These are phyloP conservation scores for Diachrysia chrysitis DNA, from an alignment of 2,888 invertebrate genomes.

Conservation along the genomic window DNA sequence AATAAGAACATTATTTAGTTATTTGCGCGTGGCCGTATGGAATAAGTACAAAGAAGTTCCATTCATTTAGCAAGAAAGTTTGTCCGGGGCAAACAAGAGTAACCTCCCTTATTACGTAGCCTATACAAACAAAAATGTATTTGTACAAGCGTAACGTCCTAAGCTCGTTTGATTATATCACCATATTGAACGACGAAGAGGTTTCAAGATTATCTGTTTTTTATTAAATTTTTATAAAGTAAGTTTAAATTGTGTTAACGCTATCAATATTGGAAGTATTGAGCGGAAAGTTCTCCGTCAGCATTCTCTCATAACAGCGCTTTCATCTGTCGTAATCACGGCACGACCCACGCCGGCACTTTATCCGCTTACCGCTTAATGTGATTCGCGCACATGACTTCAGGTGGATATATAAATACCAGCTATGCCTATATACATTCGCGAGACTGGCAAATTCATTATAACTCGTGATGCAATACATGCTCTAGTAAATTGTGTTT, in stretches of 20 bases:
- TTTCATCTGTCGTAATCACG: constrained; percentile 74
- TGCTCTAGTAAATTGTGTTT: background rate
- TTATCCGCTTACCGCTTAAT: constrained; percentile 79
- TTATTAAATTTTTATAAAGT: constrained; percentile 40
- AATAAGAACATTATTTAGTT: constrained; percentile 57
- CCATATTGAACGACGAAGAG: constrained; percentile 28
- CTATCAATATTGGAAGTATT: constrained; percentile 53
- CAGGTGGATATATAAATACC: constrained; percentile 44
- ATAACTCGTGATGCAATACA: constrained; percentile 33
- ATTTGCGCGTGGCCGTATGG: constrained; percentile 51
- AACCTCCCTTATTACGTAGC: constrained; percentile 73
- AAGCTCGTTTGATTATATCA: constrained; percentile 46
- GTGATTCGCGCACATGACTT: constrained; percentile 62
- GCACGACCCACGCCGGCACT: constrained; percentile 51
- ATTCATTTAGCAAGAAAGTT: constrained; percentile 71
- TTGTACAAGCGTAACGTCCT: constrained; percentile 43
- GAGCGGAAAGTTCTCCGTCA: constrained; percentile 62
- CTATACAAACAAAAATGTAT: constrained; percentile 70
- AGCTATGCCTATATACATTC: constrained; percentile 34
- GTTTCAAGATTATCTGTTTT: constrained; percentile 39
- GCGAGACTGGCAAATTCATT: constrained; percentile 41
- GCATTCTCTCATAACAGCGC: constrained; percentile 62
- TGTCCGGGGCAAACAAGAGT: constrained; percentile 69
- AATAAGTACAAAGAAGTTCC: constrained; percentile 64
- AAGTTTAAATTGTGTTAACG: constrained; percentile 33